Evolutionary conservation across 2,888 invertebrate genomes (phyloP).

Genomic region (Thalpophila matura): DNA sequence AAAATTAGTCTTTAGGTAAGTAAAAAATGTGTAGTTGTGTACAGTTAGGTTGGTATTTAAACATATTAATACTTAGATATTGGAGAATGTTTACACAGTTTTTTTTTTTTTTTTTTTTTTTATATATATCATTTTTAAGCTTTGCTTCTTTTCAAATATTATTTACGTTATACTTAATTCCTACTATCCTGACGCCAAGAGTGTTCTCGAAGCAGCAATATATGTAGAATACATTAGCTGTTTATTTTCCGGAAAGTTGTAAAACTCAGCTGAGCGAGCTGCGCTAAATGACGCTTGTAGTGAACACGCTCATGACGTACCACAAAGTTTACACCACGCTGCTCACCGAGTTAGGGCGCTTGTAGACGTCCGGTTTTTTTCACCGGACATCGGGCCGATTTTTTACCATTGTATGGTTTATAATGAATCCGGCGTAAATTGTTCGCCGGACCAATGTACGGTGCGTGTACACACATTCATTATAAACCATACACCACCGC

Average conservation of each 20-base stretch:
- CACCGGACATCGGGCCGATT: too few relatives aligned
- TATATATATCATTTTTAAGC: neutral
- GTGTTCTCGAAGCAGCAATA: conserved; percentile 24
- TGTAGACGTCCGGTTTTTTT: too few relatives aligned
- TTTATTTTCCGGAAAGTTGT: conserved; percentile 57
- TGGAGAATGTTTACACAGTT: too few relatives aligned
- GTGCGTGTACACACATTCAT: too few relatives aligned
- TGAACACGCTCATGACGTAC: conserved; percentile 43
- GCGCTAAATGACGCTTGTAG: conserved; percentile 53
- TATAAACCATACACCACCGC: too few relatives aligned
- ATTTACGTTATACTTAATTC: conserved; percentile 16
- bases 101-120: too few relatives aligned
- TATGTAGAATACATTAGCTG: conserved; percentile 48
- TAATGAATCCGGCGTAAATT: too few relatives aligned
- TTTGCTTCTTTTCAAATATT: conserved; percentile 3
- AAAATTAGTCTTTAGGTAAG: too few relatives aligned
- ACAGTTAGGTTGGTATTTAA: neutral
- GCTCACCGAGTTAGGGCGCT: neutral
- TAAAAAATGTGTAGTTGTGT: too few relatives aligned
- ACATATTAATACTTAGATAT: too few relatives aligned
- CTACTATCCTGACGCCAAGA: conserved; percentile 9
- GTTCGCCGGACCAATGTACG: too few relatives aligned
- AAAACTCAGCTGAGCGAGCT: conserved; percentile 41
- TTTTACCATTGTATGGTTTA: too few relatives aligned
- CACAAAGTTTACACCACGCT: conserved; percentile 13